A percentile compares a stretch with the other conserved stretches of the same genome.
These are phyloP conservation scores for Melanotaenia duboulayi DNA, from an alignment of 2,113 vertebrate genomes.

Conservation along the genomic window DNA sequence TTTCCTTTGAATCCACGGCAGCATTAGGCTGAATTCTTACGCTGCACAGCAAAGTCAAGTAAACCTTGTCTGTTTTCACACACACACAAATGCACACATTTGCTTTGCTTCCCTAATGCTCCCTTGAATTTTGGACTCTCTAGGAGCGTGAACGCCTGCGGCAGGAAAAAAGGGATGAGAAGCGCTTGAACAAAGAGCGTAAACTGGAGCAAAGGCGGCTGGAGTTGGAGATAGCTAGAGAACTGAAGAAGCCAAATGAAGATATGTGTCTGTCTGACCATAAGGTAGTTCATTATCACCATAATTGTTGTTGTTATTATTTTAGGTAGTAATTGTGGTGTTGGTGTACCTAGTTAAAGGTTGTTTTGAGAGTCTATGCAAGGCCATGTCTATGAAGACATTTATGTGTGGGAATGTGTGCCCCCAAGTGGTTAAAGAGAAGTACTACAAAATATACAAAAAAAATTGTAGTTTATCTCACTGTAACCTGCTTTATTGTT, in stretches of 20 bases:
- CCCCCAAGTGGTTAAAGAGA: slow-evolving; percentile 67
- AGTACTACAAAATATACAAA: slow-evolving; percentile 39
- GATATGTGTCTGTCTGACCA: slow-evolving; percentile 99
- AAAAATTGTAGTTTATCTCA: background rate
- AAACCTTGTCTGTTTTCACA: slow-evolving; percentile 62
- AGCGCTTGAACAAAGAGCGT: slow-evolving; percentile 96
- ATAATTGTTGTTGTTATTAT: background rate
- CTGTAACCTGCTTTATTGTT: slow-evolving; percentile 7
- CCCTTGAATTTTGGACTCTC: slow-evolving; percentile 63
- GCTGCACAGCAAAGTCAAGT: slow-evolving; percentile 73
- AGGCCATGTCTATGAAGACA: slow-evolving; percentile 12
- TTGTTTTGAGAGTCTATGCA: slow-evolving; percentile 17
- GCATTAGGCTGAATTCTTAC: slow-evolving; percentile 77
- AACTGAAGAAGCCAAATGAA: slow-evolving; percentile 98
- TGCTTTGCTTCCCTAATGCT: slow-evolving; percentile 58
- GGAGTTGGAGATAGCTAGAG: slow-evolving; percentile 96
- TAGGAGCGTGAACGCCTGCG: slow-evolving; percentile 97
- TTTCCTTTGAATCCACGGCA: slow-evolving; percentile 75
- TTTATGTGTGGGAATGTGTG: slow-evolving; percentile 48
- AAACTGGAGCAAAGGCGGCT: slow-evolving; percentile 94
- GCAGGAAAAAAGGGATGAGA: slow-evolving; percentile 98
- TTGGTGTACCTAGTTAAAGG: background rate
- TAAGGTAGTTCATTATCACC: slow-evolving; percentile 84
- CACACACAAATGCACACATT: slow-evolving; percentile 22
- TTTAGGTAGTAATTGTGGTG: background rate